phyloP scores from a whole-genome alignment of 2,113 vertebrate genomes.

The Tragelaphus strepsiceros region DNA sequence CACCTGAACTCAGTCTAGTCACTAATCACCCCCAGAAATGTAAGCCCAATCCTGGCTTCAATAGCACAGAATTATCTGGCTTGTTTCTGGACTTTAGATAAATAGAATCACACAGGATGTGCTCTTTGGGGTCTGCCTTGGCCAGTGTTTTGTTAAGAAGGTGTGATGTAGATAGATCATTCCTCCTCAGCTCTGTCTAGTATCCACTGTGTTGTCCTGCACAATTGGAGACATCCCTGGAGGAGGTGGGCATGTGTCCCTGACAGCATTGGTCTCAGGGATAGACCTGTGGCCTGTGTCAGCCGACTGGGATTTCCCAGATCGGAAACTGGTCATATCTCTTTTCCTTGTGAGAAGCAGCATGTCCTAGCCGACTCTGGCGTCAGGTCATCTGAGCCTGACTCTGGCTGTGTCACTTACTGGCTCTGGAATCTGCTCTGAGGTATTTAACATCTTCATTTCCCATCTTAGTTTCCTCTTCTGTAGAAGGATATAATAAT shows the following conservation, averaged over 20 bases:
- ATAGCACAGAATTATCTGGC: neutral
- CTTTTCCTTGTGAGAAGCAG: neutral
- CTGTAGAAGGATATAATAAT: neutral
- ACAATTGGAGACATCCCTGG: neutral
- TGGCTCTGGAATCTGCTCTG: neutral
- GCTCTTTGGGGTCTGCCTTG: neutral
- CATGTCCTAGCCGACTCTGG: fast-evolving
- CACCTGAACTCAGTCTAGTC: neutral
- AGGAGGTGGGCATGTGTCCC: neutral
- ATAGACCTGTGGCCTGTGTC: neutral
- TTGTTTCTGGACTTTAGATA: neutral
- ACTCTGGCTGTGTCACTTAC: neutral
- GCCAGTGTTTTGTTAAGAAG: neutral
- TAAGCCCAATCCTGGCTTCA: neutral
- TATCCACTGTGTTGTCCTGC: neutral
- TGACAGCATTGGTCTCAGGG: neutral
- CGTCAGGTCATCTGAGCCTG: neutral
- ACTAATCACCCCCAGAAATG: too few relatives aligned
- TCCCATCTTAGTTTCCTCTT: neutral
- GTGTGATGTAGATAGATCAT: too few relatives aligned
- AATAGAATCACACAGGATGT: neutral
- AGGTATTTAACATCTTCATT: neutral
- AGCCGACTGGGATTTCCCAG: neutral
- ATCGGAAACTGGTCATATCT: neutral
- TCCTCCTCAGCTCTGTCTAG: neutral